A percentile compares a stretch with the other conserved stretches of the same genome.
These are phyloP conservation scores for Avahi laniger DNA, from an alignment of 2,797 vertebrate genomes.

Conservation along the genomic window DNA sequence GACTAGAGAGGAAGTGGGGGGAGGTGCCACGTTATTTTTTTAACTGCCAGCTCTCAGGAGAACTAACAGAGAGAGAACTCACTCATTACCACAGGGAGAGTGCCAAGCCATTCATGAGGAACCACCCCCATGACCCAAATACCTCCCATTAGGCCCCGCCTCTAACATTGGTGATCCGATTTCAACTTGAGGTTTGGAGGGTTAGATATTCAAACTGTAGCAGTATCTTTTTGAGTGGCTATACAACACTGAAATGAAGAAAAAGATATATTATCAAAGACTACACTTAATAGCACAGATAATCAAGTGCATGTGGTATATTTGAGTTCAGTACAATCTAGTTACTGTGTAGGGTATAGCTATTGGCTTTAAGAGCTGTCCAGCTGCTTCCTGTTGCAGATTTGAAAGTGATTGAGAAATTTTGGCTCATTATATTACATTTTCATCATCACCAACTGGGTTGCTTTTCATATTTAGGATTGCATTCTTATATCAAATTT, in stretches of 20 bases:
- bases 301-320: neutral
- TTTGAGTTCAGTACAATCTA: neutral
- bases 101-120: neutral
- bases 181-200: neutral
- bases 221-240: neutral
- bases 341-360: neutral
- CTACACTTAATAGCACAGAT: neutral
- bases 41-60: neutral
- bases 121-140: neutral
- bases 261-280: neutral
- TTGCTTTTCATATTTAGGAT: slow-evolving; percentile 27
- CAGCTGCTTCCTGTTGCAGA: slow-evolving; percentile 2
- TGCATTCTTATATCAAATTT: neutral
- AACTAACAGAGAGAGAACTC: neutral
- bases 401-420: neutral
- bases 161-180: neutral
- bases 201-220: neutral
- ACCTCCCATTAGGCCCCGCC: neutral
- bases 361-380: neutral
- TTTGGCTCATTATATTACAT: neutral
- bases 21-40: neutral
- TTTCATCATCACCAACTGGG: neutral
- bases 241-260: neutral
- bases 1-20: neutral
- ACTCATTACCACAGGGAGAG: neutral